These are phyloP conservation scores for Portevinia maculata DNA, from an alignment of 2,888 invertebrate genomes.

Conservation along the genomic window DNA sequence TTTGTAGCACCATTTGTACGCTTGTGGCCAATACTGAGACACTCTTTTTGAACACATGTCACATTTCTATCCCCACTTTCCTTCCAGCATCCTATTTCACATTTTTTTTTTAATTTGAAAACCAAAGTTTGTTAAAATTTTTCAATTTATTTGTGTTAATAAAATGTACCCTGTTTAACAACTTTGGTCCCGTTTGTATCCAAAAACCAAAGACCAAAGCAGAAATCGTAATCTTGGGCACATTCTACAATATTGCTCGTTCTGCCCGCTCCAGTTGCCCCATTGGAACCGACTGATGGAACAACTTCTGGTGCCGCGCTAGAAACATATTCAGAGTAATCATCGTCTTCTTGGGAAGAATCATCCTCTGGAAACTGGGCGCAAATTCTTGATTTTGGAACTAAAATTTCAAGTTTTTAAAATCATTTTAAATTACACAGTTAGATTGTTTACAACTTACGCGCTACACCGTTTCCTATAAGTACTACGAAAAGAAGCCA, in stretches of 20 bases:
- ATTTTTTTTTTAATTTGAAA: no score
- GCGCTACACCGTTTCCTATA: conserved; percentile 27
- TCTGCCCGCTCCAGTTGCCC: neutral
- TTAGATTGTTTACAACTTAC: conserved; percentile 22
- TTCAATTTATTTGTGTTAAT: no score
- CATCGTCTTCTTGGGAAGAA: conserved; percentile 64
- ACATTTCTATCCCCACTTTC: conserved; percentile 83
- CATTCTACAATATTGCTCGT: conserved; percentile 78
- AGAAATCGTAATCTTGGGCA: conserved; percentile 84
- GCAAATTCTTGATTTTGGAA: conserved; percentile 58
- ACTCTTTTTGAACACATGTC: conserved; percentile 84
- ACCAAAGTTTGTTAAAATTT: no score
- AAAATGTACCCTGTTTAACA: conserved; percentile 51
- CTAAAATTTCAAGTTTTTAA: conserved; percentile 16
- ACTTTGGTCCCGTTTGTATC: conserved; percentile 88
- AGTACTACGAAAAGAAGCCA: conserved; percentile 30
- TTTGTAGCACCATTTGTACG: conserved; percentile 79
- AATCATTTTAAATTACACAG: neutral
- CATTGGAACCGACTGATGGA: conserved; percentile 12
- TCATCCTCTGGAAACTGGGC: conserved; percentile 61
- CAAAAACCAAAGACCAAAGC: conserved; percentile 89
- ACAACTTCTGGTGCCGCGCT: conserved; percentile 50
- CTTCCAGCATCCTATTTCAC: conserved; percentile 86
- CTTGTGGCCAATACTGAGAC: conserved; percentile 85
- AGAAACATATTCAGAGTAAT: conserved; percentile 62